Conservation (phyloP, 2,888 invertebrate species). For the Thereva unica region DNA sequence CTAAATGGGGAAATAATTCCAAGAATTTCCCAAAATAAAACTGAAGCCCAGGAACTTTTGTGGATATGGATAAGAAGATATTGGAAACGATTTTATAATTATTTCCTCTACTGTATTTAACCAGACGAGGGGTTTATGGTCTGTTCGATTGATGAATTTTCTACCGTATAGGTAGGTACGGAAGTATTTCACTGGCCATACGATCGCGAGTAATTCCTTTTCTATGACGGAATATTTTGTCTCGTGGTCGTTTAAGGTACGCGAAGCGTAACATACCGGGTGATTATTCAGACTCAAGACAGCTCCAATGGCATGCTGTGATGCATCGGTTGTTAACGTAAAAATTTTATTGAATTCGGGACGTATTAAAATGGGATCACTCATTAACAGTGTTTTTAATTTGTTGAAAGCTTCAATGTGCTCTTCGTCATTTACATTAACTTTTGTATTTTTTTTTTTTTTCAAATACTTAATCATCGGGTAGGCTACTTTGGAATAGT, state of each 20-base stretch:
- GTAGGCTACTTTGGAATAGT: no score
- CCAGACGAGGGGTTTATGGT: background rate
- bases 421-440: background rate
- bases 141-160: background rate
- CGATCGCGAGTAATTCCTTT: conserved; percentile 1
- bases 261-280: background rate
- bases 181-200: conserved; percentile 1
- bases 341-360: conserved; percentile 48
- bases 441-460: no score
- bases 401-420: background rate
- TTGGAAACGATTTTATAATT: no score
- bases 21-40: no score
- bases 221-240: background rate
- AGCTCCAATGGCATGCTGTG: conserved; percentile 1
- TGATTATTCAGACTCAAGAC: background rate
- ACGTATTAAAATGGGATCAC: conserved; percentile 45
- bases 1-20: no score
- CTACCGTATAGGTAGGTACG: background rate
- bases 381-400: conserved; percentile 5
- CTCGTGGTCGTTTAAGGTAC: conserved; percentile 2
- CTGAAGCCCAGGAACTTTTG: no score
- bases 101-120: no score
- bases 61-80: no score
- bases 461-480: no score
- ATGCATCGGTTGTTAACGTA: no score